These are phyloP conservation scores for Siderastrea siderea DNA, from an alignment of 92 coral and sea anemone genomes.

Conservation along the genomic window DNA sequence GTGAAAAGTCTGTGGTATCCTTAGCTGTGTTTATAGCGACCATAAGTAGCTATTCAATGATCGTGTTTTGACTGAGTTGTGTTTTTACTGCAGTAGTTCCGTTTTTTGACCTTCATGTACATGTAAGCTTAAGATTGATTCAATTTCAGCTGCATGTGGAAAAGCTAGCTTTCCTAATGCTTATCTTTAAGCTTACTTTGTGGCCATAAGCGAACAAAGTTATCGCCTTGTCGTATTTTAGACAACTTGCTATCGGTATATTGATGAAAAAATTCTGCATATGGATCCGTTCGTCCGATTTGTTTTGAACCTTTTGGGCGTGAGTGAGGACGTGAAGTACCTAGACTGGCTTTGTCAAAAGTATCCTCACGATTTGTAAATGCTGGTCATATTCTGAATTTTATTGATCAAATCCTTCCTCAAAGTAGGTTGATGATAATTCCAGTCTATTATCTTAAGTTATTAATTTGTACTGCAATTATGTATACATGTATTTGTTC, in stretches of 20 bases:
- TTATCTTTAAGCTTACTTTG: not conserved
- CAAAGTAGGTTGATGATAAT: no score
- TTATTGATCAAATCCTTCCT: not conserved
- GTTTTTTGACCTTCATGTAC: not conserved
- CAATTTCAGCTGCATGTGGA: not conserved
- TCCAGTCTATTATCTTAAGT: not conserved
- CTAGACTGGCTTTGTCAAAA: not conserved
- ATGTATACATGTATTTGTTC: not conserved
- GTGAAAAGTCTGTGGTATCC: not conserved
- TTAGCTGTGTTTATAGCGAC: not conserved
- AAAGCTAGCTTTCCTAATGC: not conserved
- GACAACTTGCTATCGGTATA: not conserved
- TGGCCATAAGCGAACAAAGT: no score
- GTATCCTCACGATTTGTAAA: not conserved
- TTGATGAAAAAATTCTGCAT: not conserved
- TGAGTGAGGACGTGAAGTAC: not conserved
- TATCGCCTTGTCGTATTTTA: not conserved
- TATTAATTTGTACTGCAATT: not conserved
- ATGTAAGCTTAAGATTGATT: slow-evolving; percentile 6
- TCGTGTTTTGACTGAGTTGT: slow-evolving; percentile 10
- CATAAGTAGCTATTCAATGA: not conserved
- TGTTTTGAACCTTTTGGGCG: not conserved
- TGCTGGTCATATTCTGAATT: not conserved
- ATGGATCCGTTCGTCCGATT: not conserved
- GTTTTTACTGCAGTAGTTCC: not conserved